Percentiles rank a stretch among this genome's conserved stretches.
phyloP scores from a whole-genome alignment of 2,888 invertebrate species.

The Dioctria linearis region DNA sequence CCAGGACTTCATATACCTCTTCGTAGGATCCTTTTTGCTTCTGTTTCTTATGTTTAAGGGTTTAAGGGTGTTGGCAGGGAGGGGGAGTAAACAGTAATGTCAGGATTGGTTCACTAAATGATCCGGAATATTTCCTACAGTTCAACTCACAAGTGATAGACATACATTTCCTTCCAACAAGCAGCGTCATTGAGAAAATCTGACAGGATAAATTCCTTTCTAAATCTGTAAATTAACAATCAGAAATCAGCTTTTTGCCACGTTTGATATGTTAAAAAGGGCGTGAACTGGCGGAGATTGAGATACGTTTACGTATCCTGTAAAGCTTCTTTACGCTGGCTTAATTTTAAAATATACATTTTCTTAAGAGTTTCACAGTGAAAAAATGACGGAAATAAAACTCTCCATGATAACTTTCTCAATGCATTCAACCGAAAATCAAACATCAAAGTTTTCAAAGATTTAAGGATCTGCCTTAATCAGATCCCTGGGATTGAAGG shows the following conservation, averaged over 20 bases:
- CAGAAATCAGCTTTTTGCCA: slow-evolving; percentile 40
- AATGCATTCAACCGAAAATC: slow-evolving; percentile 17
- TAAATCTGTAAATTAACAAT: slow-evolving; percentile 47
- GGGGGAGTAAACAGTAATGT: not conserved
- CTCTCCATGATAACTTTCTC: not conserved
- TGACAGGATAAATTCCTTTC: slow-evolving; percentile 34
- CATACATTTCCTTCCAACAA: slow-evolving; percentile 14
- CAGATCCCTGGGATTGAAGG: slow-evolving; percentile 46
- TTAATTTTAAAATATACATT: too few relatives aligned
- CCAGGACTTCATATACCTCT: not conserved
- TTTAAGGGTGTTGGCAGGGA: not conserved
- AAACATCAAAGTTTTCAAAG: slow-evolving; percentile 35
- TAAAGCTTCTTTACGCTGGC: not conserved
- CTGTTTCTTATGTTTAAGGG: slow-evolving; percentile 28
- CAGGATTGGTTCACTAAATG: slow-evolving; percentile 26
- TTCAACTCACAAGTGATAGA: slow-evolving; percentile 5
- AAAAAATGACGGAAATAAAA: too few relatives aligned
- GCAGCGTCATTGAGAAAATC: slow-evolving; percentile 45
- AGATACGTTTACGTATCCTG: not conserved
- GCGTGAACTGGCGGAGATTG: not conserved
- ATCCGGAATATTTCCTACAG: slow-evolving; percentile 19
- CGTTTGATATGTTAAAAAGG: not conserved
- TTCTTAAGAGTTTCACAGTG: too few relatives aligned
- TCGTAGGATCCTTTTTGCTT: slow-evolving; percentile 22
- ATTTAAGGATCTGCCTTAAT: slow-evolving; percentile 27